phyloP scores from a whole-genome alignment of 2,888 invertebrate species.

The Phortica okadai region DNA sequence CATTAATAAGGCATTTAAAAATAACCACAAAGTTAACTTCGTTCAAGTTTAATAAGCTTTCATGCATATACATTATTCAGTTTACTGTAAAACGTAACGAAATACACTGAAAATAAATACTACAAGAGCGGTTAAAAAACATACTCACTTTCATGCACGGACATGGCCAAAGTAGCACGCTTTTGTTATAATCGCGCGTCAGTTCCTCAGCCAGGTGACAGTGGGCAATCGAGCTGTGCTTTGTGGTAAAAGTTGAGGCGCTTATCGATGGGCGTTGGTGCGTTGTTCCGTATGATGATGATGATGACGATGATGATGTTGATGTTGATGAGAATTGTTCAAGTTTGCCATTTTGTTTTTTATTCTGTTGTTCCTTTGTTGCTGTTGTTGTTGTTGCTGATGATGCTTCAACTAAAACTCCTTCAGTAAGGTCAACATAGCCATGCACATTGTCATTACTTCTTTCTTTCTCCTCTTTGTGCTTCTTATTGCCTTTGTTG shows the following conservation, averaged over 20 bases:
- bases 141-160: conserved; percentile 75
- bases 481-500: conserved; percentile 24
- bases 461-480: background rate
- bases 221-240: conserved; percentile 59
- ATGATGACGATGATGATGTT: conserved; percentile 50
- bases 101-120: too few relatives aligned
- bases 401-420: conserved; percentile 47
- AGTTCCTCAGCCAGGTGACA: conserved; percentile 74
- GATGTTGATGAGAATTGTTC: conserved; percentile 53
- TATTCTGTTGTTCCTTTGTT: conserved; percentile 12
- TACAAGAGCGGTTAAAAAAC: background rate
- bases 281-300: conserved; percentile 38
- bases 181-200: conserved; percentile 74
- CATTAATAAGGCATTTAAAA: background rate
- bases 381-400: conserved; percentile 54
- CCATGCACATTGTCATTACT: background rate
- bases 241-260: conserved; percentile 17
- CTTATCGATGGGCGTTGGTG: too few relatives aligned
- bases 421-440: conserved; percentile 62
- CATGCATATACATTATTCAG: too few relatives aligned
- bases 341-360: conserved; percentile 41
- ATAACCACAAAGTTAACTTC: conserved; percentile 1
- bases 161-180: conserved; percentile 76
- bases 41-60: conserved; percentile 31
- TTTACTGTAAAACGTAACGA: too few relatives aligned